These are phyloP conservation scores for Aphyosemion australe DNA, from an alignment of 2,113 vertebrate genomes.

Conservation along the genomic window DNA sequence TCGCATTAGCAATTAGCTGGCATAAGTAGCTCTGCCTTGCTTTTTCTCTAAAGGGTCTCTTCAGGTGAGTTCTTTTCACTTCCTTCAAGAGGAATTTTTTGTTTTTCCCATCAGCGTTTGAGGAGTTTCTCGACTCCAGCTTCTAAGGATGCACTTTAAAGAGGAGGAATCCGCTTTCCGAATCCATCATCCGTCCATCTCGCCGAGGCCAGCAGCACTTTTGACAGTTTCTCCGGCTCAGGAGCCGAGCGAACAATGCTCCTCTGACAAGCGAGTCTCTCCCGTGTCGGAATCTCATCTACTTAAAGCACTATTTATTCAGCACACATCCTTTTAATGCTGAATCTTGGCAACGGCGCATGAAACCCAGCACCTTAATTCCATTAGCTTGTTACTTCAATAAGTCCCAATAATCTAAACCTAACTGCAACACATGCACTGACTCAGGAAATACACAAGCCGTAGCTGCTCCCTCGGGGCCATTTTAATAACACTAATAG, in stretches of 20 bases:
- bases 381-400: conserved; percentile 81
- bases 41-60: conserved; percentile 34
- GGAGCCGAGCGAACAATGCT: conserved; percentile 65
- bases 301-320: conserved; percentile 76
- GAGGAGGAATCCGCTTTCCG: conserved; percentile 28
- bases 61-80: conserved; percentile 50
- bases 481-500: conserved; percentile 76
- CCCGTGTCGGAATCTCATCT: conserved; percentile 71
- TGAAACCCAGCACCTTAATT: conserved; percentile 80
- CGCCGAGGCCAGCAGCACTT: conserved; percentile 57
- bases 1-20: conserved; percentile 75
- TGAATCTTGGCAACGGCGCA: conserved; percentile 71
- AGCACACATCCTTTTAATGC: conserved; percentile 76
- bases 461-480: conserved; percentile 53
- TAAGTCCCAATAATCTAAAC: conserved; percentile 77
- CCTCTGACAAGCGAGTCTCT: conserved; percentile 70
- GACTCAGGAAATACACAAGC: conserved; percentile 45
- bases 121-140: conserved; percentile 44
- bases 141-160: too few relatives aligned
- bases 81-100: conserved; percentile 43
- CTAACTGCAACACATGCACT: conserved; percentile 68
- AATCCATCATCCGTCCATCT: conserved; percentile 53
- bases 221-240: conserved; percentile 66
- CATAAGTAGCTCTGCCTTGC: conserved; percentile 67
- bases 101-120: conserved; percentile 34